These are phyloP conservation scores for Amblyraja radiata DNA, from an alignment of 2,797 vertebrate genomes.

Conservation along the genomic window DNA sequence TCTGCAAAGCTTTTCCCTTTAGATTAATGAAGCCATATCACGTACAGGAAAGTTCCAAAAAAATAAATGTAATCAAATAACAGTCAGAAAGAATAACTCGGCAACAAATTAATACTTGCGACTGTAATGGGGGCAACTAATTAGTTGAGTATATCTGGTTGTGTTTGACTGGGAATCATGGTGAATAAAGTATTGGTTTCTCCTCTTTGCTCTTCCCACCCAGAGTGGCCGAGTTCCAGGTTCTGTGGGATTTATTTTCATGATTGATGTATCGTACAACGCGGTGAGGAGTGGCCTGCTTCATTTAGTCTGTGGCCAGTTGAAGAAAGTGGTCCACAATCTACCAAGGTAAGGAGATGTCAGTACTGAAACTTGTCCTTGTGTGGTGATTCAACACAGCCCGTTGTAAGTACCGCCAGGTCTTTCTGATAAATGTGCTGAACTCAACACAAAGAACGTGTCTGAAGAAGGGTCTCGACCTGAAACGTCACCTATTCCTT, in stretches of 20 bases:
- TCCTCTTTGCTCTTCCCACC: not conserved
- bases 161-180: not conserved
- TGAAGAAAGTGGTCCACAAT: constrained; percentile 52
- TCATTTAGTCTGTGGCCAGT: constrained; percentile 56
- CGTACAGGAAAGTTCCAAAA: no score
- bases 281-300: constrained; percentile 60
- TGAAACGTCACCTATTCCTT: no score
- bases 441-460: not conserved
- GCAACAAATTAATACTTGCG: no score
- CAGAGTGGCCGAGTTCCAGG: constrained; percentile 43
- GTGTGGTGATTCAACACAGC: not conserved
- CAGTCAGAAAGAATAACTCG: no score
- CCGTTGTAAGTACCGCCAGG: not conserved
- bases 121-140: no score
- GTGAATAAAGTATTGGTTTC: not conserved
- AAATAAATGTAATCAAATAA: no score
- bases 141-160: not conserved
- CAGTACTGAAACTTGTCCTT: constrained; percentile 10
- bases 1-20: no score
- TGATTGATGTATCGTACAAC: constrained; percentile 59
- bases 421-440: not conserved
- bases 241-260: constrained; percentile 52
- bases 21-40: no score
- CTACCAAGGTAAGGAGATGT: constrained; percentile 49
- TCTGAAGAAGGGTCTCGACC: no score